Evolutionary conservation across 2,797 vertebrate genomes (phyloP).

Genomic region (Trachops cirrhosus): DNA sequence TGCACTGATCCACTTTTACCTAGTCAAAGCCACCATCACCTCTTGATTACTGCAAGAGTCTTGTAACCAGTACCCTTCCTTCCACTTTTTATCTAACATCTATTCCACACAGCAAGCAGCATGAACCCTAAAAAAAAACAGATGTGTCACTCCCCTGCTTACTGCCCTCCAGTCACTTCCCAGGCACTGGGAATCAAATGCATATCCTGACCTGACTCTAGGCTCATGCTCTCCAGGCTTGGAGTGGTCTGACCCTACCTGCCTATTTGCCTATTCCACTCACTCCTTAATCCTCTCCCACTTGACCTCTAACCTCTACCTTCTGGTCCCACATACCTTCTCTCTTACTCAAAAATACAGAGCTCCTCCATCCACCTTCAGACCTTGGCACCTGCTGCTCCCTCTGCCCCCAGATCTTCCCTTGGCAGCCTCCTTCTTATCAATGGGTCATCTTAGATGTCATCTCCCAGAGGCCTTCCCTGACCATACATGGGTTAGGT

Average conservation of each 20-base stretch:
- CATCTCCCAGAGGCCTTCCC: neutral
- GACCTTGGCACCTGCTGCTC: neutral
- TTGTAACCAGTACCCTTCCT: neutral
- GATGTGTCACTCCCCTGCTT: neutral
- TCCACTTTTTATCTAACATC: neutral
- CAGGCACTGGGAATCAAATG: neutral
- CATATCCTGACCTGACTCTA: neutral
- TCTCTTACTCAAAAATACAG: neutral
- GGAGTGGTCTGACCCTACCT: no score
- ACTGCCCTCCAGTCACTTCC: neutral
- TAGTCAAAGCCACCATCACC: neutral
- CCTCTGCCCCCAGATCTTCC: neutral
- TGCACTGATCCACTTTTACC: neutral
- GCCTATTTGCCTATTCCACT: neutral
- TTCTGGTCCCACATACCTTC: neutral
- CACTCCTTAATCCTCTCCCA: neutral
- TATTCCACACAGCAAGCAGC: neutral
- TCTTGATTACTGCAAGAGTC: neutral
- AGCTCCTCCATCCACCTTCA: neutral
- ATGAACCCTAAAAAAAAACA: neutral
- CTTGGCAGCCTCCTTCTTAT: neutral
- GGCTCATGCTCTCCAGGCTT: neutral
- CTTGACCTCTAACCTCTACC: neutral
- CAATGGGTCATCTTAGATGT: neutral
- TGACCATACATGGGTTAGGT: neutral